phyloP scores from a whole-genome alignment of 2,113 vertebrate genomes.

The Chaetodon auriga region DNA sequence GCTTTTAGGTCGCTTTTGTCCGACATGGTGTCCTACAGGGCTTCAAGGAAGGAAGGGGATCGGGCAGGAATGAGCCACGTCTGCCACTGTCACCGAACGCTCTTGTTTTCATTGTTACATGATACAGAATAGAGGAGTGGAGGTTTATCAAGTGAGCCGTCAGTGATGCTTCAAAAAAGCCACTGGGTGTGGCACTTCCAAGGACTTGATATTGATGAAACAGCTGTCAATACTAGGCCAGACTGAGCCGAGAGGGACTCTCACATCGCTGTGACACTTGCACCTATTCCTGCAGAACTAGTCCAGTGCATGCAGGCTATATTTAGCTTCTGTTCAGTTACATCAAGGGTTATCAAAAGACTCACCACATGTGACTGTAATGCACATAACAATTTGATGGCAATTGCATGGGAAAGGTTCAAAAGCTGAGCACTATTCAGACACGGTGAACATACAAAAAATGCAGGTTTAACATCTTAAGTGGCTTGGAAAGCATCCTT shows the following conservation, averaged over 20 bases:
- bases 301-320: background rate
- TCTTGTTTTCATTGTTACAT: constrained; percentile 11
- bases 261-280: background rate
- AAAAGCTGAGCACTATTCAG: background rate
- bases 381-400: background rate
- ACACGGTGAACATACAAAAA: background rate
- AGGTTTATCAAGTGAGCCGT: background rate
- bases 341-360: background rate
- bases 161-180: constrained; percentile 11
- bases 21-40: constrained; percentile 87
- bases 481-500: background rate
- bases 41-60: constrained; percentile 22
- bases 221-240: background rate
- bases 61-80: constrained; percentile 7
- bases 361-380: background rate
- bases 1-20: constrained; percentile 99
- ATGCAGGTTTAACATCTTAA: background rate
- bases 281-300: background rate
- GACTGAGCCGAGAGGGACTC: background rate
- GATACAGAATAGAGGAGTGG: background rate
- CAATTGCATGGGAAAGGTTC: background rate
- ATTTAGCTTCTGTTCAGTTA: background rate
- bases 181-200: constrained; percentile 36
- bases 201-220: background rate
- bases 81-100: background rate